These are phyloP conservation scores for Gandaritis pyraliata DNA, from an alignment of 2,888 invertebrate species.

Conservation along the genomic window DNA sequence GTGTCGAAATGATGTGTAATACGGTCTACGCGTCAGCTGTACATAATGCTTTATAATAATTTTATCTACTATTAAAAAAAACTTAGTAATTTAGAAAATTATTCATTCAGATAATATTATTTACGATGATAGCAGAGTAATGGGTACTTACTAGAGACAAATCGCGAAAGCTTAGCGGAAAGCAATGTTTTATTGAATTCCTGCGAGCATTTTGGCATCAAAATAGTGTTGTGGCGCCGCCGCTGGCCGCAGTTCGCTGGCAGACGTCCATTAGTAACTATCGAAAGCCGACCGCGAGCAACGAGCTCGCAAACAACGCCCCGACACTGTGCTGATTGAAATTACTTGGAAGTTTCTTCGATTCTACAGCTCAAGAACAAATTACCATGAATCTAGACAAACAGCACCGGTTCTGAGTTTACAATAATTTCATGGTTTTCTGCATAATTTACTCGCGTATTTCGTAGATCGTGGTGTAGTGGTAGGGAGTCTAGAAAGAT, in stretches of 20 bases:
- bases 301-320: conserved; percentile 41
- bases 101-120: too few species aligned
- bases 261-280: conserved; percentile 67
- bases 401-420: neutral
- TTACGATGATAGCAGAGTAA: neutral
- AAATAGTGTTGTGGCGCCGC: conserved; percentile 55
- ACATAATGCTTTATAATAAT: neutral
- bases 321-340: conserved; percentile 38
- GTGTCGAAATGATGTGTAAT: conserved; percentile 2
- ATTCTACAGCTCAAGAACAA: conserved; percentile 20
- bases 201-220: conserved; percentile 50
- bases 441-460: conserved; percentile 1
- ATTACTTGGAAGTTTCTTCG: conserved; percentile 28
- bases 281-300: conserved; percentile 46
- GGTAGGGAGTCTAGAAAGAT: too few species aligned
- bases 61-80: too few species aligned
- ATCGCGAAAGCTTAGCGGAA: conserved; percentile 26
- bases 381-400: conserved; percentile 22
- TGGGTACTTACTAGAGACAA: conserved; percentile 12
- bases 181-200: conserved; percentile 35
- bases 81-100: too few species aligned
- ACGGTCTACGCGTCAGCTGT: neutral
- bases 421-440: neutral
- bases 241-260: conserved; percentile 55
- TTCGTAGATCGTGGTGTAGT: neutral